Conservation (phyloP, 2,888 invertebrate genomes). For the Cistogaster globosa region DNA sequence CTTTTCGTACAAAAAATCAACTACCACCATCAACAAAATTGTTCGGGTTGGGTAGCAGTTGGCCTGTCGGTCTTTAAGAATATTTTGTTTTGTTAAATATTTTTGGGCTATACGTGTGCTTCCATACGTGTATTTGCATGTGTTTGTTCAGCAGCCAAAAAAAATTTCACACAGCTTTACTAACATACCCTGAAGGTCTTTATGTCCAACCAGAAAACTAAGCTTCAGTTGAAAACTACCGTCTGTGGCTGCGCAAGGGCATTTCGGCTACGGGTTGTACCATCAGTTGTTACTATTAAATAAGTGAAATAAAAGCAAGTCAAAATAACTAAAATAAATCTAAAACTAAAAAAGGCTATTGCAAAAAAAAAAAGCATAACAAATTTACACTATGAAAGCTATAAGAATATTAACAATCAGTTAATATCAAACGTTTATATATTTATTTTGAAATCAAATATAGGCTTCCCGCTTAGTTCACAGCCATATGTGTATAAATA, state of each 20-base stretch:
- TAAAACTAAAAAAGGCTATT: slow-evolving; percentile 29
- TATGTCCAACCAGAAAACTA: slow-evolving; percentile 81
- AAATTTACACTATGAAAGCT: slow-evolving; percentile 26
- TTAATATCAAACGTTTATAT: neutral
- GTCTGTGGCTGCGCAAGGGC: slow-evolving; percentile 81
- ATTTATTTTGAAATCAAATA: too few relatives aligned
- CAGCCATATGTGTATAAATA: too few relatives aligned
- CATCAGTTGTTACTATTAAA: slow-evolving; percentile 52
- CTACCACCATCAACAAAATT: slow-evolving; percentile 51
- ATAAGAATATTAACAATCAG: slow-evolving; percentile 17
- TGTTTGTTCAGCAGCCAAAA: slow-evolving; percentile 63
- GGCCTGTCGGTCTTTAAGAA: slow-evolving; percentile 44
- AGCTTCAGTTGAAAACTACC: slow-evolving; percentile 81
- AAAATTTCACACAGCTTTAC: slow-evolving; percentile 70
- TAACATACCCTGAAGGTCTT: slow-evolving; percentile 82
- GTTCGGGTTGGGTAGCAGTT: slow-evolving; percentile 56
- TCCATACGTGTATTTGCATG: slow-evolving; percentile 14
- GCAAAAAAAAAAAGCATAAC: slow-evolving; percentile 38
- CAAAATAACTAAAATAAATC: slow-evolving; percentile 40
- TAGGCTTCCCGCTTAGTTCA: too few relatives aligned
- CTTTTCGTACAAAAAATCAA: slow-evolving; percentile 27
- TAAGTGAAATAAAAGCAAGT: slow-evolving; percentile 63
- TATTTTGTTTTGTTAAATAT: slow-evolving; percentile 50
- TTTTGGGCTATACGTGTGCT: slow-evolving; percentile 43
- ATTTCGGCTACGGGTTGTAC: slow-evolving; percentile 79